Base-by-base conservation (phyloP, 1,140 invertebrate genomes). In the Lepidurus arcticus region DNA sequence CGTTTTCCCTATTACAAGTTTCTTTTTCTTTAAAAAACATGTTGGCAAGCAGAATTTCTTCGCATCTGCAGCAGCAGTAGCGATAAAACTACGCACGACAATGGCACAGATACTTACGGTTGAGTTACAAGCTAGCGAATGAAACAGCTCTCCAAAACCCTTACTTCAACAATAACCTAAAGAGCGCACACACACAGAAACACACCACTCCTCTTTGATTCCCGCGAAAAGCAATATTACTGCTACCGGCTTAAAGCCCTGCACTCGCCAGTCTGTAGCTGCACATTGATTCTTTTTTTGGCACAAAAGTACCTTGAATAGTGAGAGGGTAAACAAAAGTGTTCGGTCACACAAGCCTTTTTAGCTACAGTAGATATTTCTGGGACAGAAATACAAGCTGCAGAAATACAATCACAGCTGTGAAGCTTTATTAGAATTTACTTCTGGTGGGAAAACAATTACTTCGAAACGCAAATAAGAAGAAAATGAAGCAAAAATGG, bases 41-140 rank as follows among this genome's bases (percentile, higher is more conserved):
- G 2, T 65, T 65, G 53, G 53, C 53, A 65, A 1, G 13, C 21
- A 13, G 53, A 65, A 65, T 65, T 21, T 21, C 21, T 65, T 65
- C 53, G 3, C 53, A 65, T 65, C 53, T 65, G 13, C 53, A 65
- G 53, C 53, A 65, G n/a, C 53, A 65, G 53, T n/a, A 65, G 21
- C 21, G 21, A 65, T n/a, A 65, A 21, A n/a, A 65, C 53, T 65
- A 65, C 53, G 53, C 53, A 65, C n/a, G n/a, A 65, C 53, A 65
- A 65, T 65, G 53, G 4, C 53, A 65, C n/a, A 65, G n/a, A 65
- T 21, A 21, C 53, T 65, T 65, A 65, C 53, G 53, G 21, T 21
- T 65, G 53, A 21, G 13, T 65, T 65, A 65, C 53, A 65, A 21
- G 53, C 53, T 65, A 13, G 53, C 53, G 53, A 65, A 65, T 21